Percentiles rank a stretch among this genome's conserved stretches.
These are phyloP conservation scores for Girardinichthys multiradiatus DNA, from an alignment of 2,113 vertebrate species.

Conservation along the genomic window DNA sequence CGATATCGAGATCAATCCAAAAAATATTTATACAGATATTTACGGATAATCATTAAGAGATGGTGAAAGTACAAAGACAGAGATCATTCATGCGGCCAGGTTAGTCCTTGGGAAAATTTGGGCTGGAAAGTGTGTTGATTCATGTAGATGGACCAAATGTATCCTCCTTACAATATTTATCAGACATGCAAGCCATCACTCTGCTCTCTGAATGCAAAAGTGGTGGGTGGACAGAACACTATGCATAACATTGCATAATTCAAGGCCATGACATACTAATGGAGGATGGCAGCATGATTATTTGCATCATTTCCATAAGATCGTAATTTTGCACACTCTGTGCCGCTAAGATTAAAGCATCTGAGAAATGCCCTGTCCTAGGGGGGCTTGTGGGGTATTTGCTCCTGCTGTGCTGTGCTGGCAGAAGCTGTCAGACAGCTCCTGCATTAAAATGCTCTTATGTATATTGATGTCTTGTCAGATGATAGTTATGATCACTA, in stretches of 20 bases:
- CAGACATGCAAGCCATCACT: conserved; percentile 66
- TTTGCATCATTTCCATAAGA: conserved; percentile 70
- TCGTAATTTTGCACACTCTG: conserved; percentile 65
- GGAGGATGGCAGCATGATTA: conserved; percentile 58
- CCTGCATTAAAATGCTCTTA: conserved; percentile 67
- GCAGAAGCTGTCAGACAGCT: conserved; percentile 55
- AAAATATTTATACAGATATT: conserved; percentile 5
- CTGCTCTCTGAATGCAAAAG: conserved; percentile 51
- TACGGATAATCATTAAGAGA: conserved; percentile 32
- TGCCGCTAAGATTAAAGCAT: conserved; percentile 61
- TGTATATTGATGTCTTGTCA: conserved; percentile 70
- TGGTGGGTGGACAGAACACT: conserved; percentile 55
- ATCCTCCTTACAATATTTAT: conserved; percentile 71
- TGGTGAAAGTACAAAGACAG: conserved; percentile 38
- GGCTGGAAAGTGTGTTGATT: conserved; percentile 63
- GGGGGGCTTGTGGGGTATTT: conserved; percentile 11
- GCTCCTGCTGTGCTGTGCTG: conserved; percentile 67
- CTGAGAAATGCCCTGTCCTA: conserved; percentile 41
- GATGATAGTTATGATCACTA: conserved; percentile 65
- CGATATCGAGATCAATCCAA: neutral
- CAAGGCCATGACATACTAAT: conserved; percentile 59
- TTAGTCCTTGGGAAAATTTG: conserved; percentile 55
- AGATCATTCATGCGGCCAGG: conserved; percentile 43
- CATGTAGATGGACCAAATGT: conserved; percentile 73
- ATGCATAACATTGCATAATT: conserved; percentile 52